A percentile compares a stretch with the other conserved stretches of the same genome.
These are phyloP conservation scores for Calycopis cecrops DNA, from an alignment of 1,140 invertebrate genomes.

Conservation along the genomic window DNA sequence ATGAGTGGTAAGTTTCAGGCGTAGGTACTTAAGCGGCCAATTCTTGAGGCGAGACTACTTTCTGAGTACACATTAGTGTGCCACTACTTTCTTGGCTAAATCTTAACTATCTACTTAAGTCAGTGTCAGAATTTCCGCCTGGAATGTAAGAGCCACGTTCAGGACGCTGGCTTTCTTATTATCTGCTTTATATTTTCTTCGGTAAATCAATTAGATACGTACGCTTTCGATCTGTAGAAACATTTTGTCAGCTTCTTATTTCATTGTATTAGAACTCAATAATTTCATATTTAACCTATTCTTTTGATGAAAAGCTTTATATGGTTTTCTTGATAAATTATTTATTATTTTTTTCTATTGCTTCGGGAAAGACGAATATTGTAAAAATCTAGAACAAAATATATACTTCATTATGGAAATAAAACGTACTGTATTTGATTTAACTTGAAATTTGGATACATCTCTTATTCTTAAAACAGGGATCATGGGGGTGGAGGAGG, in stretches of 20 bases:
- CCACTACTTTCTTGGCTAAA: slow-evolving; percentile 56
- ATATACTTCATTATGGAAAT: too few species aligned
- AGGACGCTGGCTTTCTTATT: slow-evolving; percentile 43
- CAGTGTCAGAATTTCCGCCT: slow-evolving; percentile 56
- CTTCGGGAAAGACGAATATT: too few species aligned
- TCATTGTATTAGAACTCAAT: neutral
- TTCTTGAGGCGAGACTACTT: slow-evolving; percentile 62
- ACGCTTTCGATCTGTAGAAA: neutral
- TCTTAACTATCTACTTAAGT: slow-evolving; percentile 71
- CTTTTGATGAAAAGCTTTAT: slow-evolving; percentile 1
- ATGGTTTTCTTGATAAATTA: neutral
- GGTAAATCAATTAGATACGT: slow-evolving; percentile 2
- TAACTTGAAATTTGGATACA: too few species aligned
- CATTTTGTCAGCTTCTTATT: slow-evolving; percentile 2
- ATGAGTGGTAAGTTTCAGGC: slow-evolving; percentile 62
- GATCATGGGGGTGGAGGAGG: too few species aligned
- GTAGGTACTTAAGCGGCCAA: slow-evolving; percentile 62
- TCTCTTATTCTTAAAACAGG: too few species aligned
- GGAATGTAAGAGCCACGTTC: slow-evolving; percentile 54
- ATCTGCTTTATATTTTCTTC: slow-evolving; percentile 45
- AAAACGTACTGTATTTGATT: too few species aligned
- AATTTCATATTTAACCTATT: neutral
- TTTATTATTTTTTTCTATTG: too few species aligned
- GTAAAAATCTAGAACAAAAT: too few species aligned
- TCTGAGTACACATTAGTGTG: slow-evolving; percentile 67